phyloP scores from a whole-genome alignment of 2,113 vertebrate genomes.

The Anoura caudifer region DNA sequence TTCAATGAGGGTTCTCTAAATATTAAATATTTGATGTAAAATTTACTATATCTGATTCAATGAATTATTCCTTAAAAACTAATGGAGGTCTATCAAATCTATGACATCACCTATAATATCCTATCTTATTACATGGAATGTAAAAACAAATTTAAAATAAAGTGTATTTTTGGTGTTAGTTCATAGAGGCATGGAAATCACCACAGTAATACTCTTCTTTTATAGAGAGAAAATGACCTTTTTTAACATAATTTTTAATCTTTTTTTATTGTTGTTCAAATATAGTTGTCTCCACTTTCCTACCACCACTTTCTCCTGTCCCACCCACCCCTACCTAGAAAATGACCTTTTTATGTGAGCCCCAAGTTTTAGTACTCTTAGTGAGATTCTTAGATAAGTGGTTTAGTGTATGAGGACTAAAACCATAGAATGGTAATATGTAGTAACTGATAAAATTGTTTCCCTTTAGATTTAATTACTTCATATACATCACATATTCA shows the following conservation, averaged over 20 bases:
- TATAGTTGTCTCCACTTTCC: too few relatives aligned
- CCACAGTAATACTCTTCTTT: background rate
- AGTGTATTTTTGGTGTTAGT: background rate
- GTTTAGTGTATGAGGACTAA: background rate
- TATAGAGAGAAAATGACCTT: background rate
- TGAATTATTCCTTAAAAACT: slow-evolving; percentile 9
- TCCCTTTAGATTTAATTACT: background rate
- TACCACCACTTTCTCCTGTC: too few relatives aligned
- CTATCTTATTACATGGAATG: background rate
- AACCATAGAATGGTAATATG: background rate
- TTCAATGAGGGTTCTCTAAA: background rate
- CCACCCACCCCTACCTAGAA: background rate
- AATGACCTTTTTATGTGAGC: background rate
- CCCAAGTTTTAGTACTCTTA: background rate
- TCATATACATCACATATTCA: background rate
- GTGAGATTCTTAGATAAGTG: background rate
- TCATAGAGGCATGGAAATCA: background rate
- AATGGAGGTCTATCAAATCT: background rate
- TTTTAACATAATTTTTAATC: too few relatives aligned
- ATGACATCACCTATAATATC: background rate
- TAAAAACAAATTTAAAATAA: background rate
- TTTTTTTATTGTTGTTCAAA: too few relatives aligned
- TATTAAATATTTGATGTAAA: background rate
- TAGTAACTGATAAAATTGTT: background rate
- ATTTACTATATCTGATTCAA: background rate